These are phyloP conservation scores for Stomatorhinus ivindoensis DNA, from an alignment of 2,113 vertebrate genomes.

Conservation along the genomic window DNA sequence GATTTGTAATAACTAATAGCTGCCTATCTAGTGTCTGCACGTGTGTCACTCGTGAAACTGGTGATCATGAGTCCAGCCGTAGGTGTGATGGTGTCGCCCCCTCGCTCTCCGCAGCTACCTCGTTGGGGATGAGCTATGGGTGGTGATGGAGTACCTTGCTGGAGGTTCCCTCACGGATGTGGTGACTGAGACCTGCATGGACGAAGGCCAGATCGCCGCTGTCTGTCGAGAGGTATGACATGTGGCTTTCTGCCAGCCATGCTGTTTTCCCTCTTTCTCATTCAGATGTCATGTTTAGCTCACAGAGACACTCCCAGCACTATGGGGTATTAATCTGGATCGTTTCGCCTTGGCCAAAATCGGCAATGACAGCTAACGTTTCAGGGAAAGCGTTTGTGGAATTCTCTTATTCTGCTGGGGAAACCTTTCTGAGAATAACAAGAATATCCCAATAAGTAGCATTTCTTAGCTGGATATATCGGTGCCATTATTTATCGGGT, in stretches of 20 bases:
- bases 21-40: background rate
- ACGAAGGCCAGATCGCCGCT: constrained; percentile 96
- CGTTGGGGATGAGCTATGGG: constrained; percentile 96
- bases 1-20: background rate
- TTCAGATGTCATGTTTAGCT: background rate
- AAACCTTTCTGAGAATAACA: background rate
- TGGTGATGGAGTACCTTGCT: constrained; percentile 97
- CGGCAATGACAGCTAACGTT: background rate
- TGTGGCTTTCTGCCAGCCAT: background rate
- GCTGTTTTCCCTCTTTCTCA: background rate
- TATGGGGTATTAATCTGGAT: background rate
- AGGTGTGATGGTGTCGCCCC: background rate
- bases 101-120: constrained; percentile 68
- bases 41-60: background rate
- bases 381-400: background rate
- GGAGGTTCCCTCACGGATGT: constrained; percentile 95
- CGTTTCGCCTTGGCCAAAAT: background rate
- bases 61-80: background rate
- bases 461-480: background rate
- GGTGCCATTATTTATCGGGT: background rate
- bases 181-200: constrained; percentile 98
- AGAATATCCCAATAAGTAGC: background rate
- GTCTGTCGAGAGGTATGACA: constrained; percentile 94
- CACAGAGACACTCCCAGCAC: background rate
- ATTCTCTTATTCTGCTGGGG: background rate